Evolutionary conservation across 2,797 vertebrate genomes (phyloP), one percentile per base, ranked within the genome.

Genomic region (Xiphophorus birchmanni): DNA sequence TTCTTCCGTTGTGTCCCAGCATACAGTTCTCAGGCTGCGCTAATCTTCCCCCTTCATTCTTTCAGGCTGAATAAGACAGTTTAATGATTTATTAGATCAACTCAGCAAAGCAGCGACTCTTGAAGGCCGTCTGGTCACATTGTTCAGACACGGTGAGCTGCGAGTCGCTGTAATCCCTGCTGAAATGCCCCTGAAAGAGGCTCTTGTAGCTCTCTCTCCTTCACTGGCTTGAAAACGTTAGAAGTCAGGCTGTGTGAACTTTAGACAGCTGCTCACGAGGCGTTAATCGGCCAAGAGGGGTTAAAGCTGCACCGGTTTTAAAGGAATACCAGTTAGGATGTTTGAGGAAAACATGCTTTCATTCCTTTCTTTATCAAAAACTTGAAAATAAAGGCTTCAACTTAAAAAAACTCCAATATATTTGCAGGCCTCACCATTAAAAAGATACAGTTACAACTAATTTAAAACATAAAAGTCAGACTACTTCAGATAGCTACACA

Each of bases 111-210:
- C 87, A 91, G 91, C 86, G 91, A 92, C 93, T 93, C 89, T 90
- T 77, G 77, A 86, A 90, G 87, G 88, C 80, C 93, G 92, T 92
- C 84, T 83, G 86, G 91, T 93, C 86, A 90, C 92, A 92, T 94
- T 95, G 93, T 94, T 94, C 82, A 90, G 89, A 88, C 67, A 75
- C 44, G 73, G 89, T 72, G 86, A 89, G 86, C 90, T 87, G 86
- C 91, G 82, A 91, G 90, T 86, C 79, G 18, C 90, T 78, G 84
- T 95, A 94, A 94, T 95, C 94, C 85, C 69, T 0, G 50, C 81
- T 93, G 93, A 95, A 92, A 93, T 90, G 87, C 83, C 77, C 83
- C 87, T 95, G 90, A 95, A 94, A 94, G 93, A 90, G 86, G 48
- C 88, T 94, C 87, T 93, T 94, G 93, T 95, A 89, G 84, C 77